These are phyloP conservation scores for Idaea straminata DNA, from an alignment of 2,888 invertebrate species.

Conservation along the genomic window DNA sequence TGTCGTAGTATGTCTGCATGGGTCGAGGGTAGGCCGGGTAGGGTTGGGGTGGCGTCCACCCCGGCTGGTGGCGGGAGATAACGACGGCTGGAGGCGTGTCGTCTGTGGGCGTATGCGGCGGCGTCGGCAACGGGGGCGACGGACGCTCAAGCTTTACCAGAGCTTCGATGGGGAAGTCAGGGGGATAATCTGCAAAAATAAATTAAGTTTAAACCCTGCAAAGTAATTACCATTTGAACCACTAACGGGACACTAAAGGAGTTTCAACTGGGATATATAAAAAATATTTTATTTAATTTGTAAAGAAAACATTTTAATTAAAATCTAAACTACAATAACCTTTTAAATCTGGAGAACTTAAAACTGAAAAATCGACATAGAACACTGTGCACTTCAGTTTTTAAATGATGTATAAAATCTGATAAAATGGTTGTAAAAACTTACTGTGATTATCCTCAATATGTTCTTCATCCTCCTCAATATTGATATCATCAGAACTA, in stretches of 20 bases:
- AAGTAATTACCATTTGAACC: background rate
- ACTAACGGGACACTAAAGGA: too few species aligned
- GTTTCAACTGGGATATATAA: too few species aligned
- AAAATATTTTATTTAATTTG: too few species aligned
- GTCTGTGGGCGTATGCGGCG: conserved; percentile 87
- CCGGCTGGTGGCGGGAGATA: conserved; percentile 62
- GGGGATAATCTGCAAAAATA: conserved; percentile 74
- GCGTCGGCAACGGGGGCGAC: conserved; percentile 84
- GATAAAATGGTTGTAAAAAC: conserved; percentile 26
- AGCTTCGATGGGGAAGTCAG: conserved; percentile 80
- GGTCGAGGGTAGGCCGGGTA: conserved; percentile 64
- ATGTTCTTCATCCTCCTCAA: conserved; percentile 71
- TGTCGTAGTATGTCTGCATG: conserved; percentile 67
- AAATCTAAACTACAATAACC: background rate
- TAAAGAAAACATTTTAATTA: background rate
- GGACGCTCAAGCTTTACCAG: conserved; percentile 81
- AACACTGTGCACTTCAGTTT: conserved; percentile 1
- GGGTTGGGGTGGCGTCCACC: conserved; percentile 59
- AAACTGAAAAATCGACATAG: background rate
- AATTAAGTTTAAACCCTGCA: conserved; percentile 18
- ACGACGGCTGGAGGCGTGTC: conserved; percentile 75
- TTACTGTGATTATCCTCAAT: conserved; percentile 70
- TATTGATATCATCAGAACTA: conserved; percentile 75
- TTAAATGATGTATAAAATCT: background rate
- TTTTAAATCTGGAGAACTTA: background rate